Evolutionary conservation across 1,140 invertebrate species (phyloP).

Genomic region (Bombus haemorrhoidalis): DNA sequence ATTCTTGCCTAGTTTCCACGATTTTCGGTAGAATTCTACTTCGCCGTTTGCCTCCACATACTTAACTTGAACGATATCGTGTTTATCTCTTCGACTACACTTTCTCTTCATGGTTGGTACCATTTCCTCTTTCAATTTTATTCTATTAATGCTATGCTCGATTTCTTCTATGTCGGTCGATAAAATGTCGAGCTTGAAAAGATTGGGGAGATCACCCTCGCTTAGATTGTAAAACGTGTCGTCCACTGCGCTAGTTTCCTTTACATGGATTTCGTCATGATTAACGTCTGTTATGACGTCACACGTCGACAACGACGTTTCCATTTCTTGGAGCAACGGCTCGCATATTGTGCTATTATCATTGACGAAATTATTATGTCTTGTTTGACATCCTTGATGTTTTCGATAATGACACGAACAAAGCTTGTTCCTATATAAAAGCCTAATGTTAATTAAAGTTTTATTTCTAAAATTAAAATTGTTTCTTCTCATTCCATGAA

Average conservation of each 20-base stretch:
- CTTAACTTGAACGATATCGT: conserved; percentile 44
- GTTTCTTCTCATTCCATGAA: too few relatives aligned
- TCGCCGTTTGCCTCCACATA: conserved; percentile 63
- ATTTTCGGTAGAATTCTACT: conserved; percentile 56
- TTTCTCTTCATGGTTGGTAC: conserved; percentile 58
- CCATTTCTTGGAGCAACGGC: not conserved
- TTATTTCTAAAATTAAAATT: too few relatives aligned
- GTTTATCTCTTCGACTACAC: conserved; percentile 41
- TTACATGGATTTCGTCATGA: conserved; percentile 34
- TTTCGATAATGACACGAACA: not conserved
- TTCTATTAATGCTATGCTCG: conserved; percentile 62
- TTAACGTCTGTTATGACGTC: not conserved
- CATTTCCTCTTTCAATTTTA: conserved; percentile 65
- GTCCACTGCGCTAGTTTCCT: conserved; percentile 29
- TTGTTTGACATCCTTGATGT: not conserved
- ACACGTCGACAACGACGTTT: not conserved
- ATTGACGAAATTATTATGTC: not conserved
- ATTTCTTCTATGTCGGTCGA: conserved; percentile 60
- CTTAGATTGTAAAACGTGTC: conserved; percentile 50
- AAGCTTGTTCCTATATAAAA: too few relatives aligned
- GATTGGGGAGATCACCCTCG: conserved; percentile 58
- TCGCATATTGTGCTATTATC: not conserved
- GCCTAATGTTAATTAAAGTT: too few relatives aligned
- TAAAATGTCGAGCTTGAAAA: conserved; percentile 65
- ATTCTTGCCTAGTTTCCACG: conserved; percentile 44